Base-by-base conservation (phyloP, 1,140 invertebrate genomes). In the Araneus ventricosus region DNA sequence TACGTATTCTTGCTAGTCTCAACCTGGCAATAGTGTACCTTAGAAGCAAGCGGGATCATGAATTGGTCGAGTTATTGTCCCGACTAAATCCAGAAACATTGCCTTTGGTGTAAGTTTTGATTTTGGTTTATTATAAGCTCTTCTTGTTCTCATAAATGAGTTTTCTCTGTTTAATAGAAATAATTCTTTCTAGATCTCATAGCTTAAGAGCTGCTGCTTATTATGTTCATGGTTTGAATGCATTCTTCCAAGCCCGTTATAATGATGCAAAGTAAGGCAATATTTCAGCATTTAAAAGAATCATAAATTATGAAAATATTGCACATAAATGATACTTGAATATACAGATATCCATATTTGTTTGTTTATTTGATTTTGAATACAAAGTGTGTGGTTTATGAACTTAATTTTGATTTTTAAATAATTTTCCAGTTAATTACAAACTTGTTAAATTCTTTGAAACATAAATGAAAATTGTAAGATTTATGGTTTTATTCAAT, bases 1-100 rank as follows among this genome's bases (percentile, higher is more conserved):
- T 99, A 82, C 98, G 98, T 96, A 98, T 98, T 91, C 99, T 99
- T 95, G 98, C 98, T 17, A 98, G 99, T 96, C 96, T 99, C 89
- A 99, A 99, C 96, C 95, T 99, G 94, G 99, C 98, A 20, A 99
- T 99, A 95, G 98, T 99, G 30, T 99, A 99, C 96, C 96, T 99
- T 94, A 96, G 98, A 94, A 98, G 97, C 84, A 98, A 98, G 95
- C 96, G 98, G 94, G 98, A 99, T 94, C 95, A 97, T 27, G 98
- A 99, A 95, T 97, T 99, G 94, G 97, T 97, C 87, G 97, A 97
- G 93, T 96, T 99, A 52, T 96, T 99, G 95, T 98, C 99, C 95
- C 96, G 98, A 94, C 98, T 99, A 93, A 97, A 98, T 95, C 98
- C 98, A 1, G 98, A 98, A 95, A 97, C 97, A 79, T 95, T 98